A percentile compares a stretch with the other conserved stretches of the same genome.
These are phyloP conservation scores for Chloropsis hardwickii DNA, from an alignment of 2,113 vertebrate species.

Conservation along the genomic window DNA sequence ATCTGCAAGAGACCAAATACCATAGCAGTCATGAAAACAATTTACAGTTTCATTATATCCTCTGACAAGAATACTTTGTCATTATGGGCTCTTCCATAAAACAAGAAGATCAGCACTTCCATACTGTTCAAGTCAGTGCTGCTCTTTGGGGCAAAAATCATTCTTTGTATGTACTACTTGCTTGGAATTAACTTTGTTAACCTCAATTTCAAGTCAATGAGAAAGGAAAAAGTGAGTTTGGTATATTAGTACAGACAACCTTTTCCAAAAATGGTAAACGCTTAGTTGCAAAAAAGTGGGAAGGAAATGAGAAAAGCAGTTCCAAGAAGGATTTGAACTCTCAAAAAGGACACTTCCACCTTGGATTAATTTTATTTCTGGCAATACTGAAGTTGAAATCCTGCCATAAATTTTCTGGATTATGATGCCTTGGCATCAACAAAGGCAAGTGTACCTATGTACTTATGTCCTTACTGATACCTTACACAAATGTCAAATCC, in stretches of 20 bases:
- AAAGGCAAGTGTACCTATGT: slow-evolving; percentile 46
- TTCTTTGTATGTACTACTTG: slow-evolving; percentile 50
- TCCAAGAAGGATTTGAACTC: slow-evolving; percentile 60
- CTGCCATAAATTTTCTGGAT: slow-evolving; percentile 68
- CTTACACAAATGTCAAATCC: slow-evolving; percentile 55
- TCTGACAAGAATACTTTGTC: slow-evolving; percentile 73
- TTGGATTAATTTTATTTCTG: slow-evolving; percentile 71
- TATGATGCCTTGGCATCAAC: slow-evolving; percentile 65
- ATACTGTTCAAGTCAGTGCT: slow-evolving; percentile 36
- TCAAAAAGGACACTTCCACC: slow-evolving; percentile 67
- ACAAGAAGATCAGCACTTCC: slow-evolving; percentile 58
- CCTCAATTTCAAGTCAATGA: slow-evolving; percentile 69
- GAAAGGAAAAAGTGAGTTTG: slow-evolving; percentile 38
- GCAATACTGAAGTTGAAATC: slow-evolving; percentile 68
- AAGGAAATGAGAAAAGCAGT: slow-evolving; percentile 57
- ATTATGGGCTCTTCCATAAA: slow-evolving; percentile 64
- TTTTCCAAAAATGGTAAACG: slow-evolving; percentile 53
- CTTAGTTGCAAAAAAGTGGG: slow-evolving; percentile 61
- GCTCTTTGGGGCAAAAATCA: slow-evolving; percentile 63
- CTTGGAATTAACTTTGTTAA: slow-evolving; percentile 68
- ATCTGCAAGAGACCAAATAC: slow-evolving; percentile 65
- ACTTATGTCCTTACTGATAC: slow-evolving; percentile 56
- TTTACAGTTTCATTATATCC: slow-evolving; percentile 77
- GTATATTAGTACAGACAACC: slow-evolving; percentile 17
- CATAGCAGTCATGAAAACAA: slow-evolving; percentile 75